phyloP scores from a whole-genome alignment of 2,888 invertebrate species.

The Nycteola revayana region DNA sequence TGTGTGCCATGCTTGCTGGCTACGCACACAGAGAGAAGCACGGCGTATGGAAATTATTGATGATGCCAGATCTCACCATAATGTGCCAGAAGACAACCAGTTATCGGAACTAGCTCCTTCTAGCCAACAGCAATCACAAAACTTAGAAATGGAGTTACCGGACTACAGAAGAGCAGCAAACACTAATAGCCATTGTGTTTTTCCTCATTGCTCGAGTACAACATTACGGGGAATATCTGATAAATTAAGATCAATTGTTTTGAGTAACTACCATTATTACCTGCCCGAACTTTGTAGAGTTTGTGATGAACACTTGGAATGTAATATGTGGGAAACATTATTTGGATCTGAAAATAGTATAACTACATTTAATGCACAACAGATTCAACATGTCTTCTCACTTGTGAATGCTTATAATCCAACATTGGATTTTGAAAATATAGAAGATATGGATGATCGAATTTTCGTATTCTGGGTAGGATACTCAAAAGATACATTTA shows the following conservation, averaged over 20 bases:
- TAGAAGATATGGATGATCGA: too few species aligned
- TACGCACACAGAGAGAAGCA: slow-evolving; percentile 8
- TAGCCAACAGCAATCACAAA: too few species aligned
- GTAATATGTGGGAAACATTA: slow-evolving; percentile 10
- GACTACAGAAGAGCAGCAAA: slow-evolving; percentile 18
- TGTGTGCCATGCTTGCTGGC: slow-evolving; percentile 11
- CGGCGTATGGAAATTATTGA: slow-evolving; percentile 1
- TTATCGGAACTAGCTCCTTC: too few species aligned
- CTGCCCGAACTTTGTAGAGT: slow-evolving; percentile 9
- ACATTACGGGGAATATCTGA: slow-evolving; percentile 6
- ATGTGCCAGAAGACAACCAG: too few species aligned
- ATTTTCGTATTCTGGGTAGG: slow-evolving; percentile 17
- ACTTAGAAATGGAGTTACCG: slow-evolving; percentile 6
- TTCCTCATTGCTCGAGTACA: slow-evolving; percentile 7
- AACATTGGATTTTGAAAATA: slow-evolving; percentile 10
- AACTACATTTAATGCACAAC: slow-evolving; percentile 10
- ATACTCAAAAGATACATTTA: slow-evolving; percentile 9
- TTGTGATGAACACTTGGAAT: slow-evolving; percentile 3
- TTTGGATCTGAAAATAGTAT: slow-evolving; percentile 13
- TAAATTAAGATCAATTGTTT: slow-evolving; percentile 7
- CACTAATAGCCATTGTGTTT: slow-evolving; percentile 13
- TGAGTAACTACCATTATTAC: slow-evolving; percentile 11
- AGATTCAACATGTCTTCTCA: slow-evolving; percentile 17
- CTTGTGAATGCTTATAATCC: slow-evolving; percentile 17
- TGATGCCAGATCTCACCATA: slow-evolving; percentile 1